These are phyloP conservation scores for Caenorhabditis becei DNA, from an alignment of 2,888 invertebrate genomes.

Conservation along the genomic window DNA sequence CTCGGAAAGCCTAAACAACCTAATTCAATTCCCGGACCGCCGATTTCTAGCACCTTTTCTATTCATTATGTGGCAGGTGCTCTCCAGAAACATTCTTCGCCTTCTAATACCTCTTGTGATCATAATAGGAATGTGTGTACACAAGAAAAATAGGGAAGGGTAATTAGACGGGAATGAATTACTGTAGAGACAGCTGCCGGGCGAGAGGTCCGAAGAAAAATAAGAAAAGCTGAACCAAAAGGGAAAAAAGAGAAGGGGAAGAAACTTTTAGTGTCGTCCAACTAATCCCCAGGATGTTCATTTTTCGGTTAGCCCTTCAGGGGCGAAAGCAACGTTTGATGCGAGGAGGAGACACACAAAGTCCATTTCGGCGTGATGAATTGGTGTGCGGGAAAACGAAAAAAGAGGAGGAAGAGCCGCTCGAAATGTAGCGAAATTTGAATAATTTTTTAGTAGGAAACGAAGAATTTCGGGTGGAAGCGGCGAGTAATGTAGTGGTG, in stretches of 20 bases:
- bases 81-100: slow-evolving; percentile 10
- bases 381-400: slow-evolving; percentile 7
- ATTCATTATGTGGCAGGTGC: slow-evolving; percentile 19
- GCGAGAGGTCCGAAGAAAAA: background rate
- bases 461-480: background rate
- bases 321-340: slow-evolving; percentile 14
- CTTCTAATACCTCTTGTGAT: slow-evolving; percentile 17
- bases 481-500: slow-evolving; percentile 38
- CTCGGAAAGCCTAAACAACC: slow-evolving; percentile 7
- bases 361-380: slow-evolving; percentile 43
- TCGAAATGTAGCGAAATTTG: background rate
- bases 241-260: background rate
- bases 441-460: slow-evolving; percentile 6
- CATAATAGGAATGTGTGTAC: slow-evolving; percentile 19
- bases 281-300: slow-evolving; percentile 52
- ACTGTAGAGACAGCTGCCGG: slow-evolving; percentile 18
- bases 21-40: slow-evolving; percentile 19
- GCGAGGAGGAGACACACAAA: slow-evolving; percentile 7
- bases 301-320: slow-evolving; percentile 7
- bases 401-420: background rate
- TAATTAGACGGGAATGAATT: slow-evolving; percentile 14
- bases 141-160: background rate
- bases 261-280: slow-evolving; percentile 16
- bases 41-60: slow-evolving; percentile 3
- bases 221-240: background rate